phyloP scores from a whole-genome alignment of 2,888 invertebrate species.

The Sarcophaga carnaria region DNA sequence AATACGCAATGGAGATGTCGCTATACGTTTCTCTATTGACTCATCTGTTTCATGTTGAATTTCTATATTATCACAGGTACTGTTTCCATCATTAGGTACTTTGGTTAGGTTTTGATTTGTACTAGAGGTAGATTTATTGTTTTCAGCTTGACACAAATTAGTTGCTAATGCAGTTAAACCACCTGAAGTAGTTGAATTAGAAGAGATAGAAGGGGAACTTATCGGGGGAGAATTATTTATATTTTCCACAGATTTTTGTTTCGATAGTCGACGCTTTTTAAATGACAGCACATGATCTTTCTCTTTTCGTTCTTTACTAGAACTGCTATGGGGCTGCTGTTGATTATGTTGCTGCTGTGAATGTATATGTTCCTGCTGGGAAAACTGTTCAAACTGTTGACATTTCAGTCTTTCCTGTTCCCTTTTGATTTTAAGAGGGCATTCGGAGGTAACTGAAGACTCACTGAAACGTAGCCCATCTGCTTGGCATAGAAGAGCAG shows the following conservation, averaged over 20 bases:
- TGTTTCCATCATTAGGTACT: conserved; percentile 61
- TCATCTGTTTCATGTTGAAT: conserved; percentile 70
- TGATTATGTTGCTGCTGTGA: conserved; percentile 56
- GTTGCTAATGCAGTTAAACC: conserved; percentile 43
- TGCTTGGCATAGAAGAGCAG: conserved; percentile 89
- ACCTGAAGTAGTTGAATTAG: conserved; percentile 29
- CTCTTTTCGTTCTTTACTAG: conserved; percentile 77
- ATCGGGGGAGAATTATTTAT: conserved; percentile 73
- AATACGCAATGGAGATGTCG: conserved; percentile 76
- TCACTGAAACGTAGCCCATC: conserved; percentile 80
- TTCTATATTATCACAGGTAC: conserved; percentile 66
- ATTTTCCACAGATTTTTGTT: conserved; percentile 80
- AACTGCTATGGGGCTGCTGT: neutral
- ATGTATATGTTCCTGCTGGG: conserved; percentile 66
- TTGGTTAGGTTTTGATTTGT: conserved; percentile 61
- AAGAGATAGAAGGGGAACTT: conserved; percentile 6
- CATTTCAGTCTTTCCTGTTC: conserved; percentile 74
- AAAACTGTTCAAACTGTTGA: conserved; percentile 63
- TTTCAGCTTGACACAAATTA: conserved; percentile 64
- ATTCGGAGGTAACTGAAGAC: conserved; percentile 77
- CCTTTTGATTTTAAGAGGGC: conserved; percentile 77
- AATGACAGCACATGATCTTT: conserved; percentile 79
- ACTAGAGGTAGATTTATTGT: conserved; percentile 66
- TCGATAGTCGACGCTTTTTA: conserved; percentile 81
- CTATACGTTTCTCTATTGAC: conserved; percentile 73